Evolutionary conservation across 1,140 invertebrate species (phyloP).

Genomic region (Brachionus rubens): DNA sequence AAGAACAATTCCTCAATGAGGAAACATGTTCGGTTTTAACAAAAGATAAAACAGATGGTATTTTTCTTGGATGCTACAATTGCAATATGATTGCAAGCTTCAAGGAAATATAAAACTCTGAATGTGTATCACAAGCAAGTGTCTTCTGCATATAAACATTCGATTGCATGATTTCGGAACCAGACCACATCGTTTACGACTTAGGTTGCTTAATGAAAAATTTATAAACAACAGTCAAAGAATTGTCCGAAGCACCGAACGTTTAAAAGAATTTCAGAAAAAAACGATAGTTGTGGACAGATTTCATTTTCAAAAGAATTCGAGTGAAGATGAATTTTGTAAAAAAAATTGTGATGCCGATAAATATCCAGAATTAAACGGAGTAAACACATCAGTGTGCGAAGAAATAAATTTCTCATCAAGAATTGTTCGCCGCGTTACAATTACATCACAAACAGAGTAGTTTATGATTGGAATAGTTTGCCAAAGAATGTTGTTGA

Average conservation of each 20-base stretch:
- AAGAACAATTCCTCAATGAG: too few species aligned
- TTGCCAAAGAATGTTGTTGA: too few species aligned
- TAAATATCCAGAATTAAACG: background rate
- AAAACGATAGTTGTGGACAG: background rate
- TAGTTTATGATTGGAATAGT: too few species aligned
- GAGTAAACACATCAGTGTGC: background rate
- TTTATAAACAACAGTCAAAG: background rate
- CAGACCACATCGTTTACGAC: background rate
- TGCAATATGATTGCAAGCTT: background rate
- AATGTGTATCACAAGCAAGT: background rate
- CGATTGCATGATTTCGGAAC: background rate
- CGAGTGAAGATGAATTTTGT: background rate
- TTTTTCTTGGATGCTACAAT: conserved; percentile 3
- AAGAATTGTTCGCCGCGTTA: too few species aligned
- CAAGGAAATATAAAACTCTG: background rate
- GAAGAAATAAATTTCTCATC: conserved; percentile 12
- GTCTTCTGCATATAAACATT: background rate
- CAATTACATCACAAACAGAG: too few species aligned
- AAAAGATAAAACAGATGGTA: background rate
- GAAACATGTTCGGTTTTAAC: too few species aligned
- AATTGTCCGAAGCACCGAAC: background rate
- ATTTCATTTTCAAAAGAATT: background rate
- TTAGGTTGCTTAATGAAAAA: background rate
- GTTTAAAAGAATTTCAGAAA: background rate
- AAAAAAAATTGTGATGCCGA: background rate